A percentile compares a stretch with the other conserved stretches of the same genome.
phyloP scores from a whole-genome alignment of 2,113 vertebrate species.

The Hymenochirus boettgeri region DNA sequence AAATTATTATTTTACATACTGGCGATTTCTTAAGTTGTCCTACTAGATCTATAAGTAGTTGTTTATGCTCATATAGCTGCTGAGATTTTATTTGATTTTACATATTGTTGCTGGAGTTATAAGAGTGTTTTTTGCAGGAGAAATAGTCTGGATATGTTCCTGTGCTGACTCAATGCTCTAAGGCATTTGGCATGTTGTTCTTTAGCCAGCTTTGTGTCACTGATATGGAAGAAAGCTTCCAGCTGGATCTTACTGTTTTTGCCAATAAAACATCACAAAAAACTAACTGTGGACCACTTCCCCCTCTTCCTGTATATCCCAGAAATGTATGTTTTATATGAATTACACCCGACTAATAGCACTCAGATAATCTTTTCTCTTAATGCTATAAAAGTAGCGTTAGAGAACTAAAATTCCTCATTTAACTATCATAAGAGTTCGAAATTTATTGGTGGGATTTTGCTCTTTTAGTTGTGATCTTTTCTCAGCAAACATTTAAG shows the following conservation, averaged over 20 bases:
- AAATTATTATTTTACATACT: too few species aligned
- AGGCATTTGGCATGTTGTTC: not conserved
- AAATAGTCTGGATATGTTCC: not conserved
- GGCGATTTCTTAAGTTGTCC: too few species aligned
- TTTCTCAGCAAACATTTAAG: too few species aligned
- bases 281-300: not conserved
- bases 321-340: not conserved
- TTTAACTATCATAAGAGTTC: too few species aligned
- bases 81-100: not conserved
- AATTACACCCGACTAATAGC: too few species aligned
- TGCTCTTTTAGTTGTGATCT: too few species aligned
- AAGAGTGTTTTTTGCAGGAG: not conserved
- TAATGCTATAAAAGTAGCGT: too few species aligned
- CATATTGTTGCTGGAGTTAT: not conserved
- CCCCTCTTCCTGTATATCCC: not conserved
- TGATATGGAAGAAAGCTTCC: conserved; percentile 8
- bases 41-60: too few species aligned
- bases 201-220: conserved; percentile 7
- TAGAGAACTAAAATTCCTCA: too few species aligned
- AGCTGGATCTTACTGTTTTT: conserved; percentile 10
- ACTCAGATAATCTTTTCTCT: too few species aligned
- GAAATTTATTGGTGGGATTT: too few species aligned
- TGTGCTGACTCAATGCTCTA: conserved; percentile 22
- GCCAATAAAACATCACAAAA: conserved; percentile 10
- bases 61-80: too few species aligned